Evolutionary conservation across 2,113 vertebrate genomes (phyloP), one percentile per base, ranked within the genome.

Genomic region (Strix aluco): DNA sequence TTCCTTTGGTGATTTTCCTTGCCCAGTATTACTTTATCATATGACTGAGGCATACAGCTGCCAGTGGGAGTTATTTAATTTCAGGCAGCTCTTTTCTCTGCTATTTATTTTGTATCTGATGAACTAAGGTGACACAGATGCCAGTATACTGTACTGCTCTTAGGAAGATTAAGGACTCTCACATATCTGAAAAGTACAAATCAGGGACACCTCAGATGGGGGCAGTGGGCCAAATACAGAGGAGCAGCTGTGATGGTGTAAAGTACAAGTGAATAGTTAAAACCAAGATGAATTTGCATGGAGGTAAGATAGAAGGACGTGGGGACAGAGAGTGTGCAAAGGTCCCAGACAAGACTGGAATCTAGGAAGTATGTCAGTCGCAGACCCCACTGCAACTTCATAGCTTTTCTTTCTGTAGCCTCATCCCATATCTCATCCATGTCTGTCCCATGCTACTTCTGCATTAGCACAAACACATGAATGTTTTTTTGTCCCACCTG

Each of bases 1-100:
- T 92, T 92, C 38, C 26, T 88, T 78, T 86, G 57, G 55, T 80
- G 36, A 54, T 81, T 81, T 96, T 93, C 40, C 66, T 79, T 84
- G 51, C 46, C 47, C 44, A 27, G 15, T 85, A 61, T 84, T 58
- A 75, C 25, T 81, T 92, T 78, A 58, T 67, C 47, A 72, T 57
- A 61, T 85, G 81, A 81, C 27, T 63, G 81, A 94, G 85, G 47
- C 44, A 79, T 72, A 59, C 58, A 87, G 34, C 36, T 88, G 74
- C 51, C 65, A 79, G 73, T 58, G 62, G 67, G 78, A 88, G 57
- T 86, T 36, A 81, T 17, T 94, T 83, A 17, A 66, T 81, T 92
- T 93, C 80, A 92, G 75, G 20, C 72, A 80, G 59, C 67, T 88
- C 63, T 92, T 78, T 93, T 46, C 57, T 90, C 36, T 93, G 57